A percentile compares a stretch with the other conserved stretches of the same genome.
phyloP scores from a whole-genome alignment of 2,113 vertebrate genomes.

The Tretioscincus oriximinensis region DNA sequence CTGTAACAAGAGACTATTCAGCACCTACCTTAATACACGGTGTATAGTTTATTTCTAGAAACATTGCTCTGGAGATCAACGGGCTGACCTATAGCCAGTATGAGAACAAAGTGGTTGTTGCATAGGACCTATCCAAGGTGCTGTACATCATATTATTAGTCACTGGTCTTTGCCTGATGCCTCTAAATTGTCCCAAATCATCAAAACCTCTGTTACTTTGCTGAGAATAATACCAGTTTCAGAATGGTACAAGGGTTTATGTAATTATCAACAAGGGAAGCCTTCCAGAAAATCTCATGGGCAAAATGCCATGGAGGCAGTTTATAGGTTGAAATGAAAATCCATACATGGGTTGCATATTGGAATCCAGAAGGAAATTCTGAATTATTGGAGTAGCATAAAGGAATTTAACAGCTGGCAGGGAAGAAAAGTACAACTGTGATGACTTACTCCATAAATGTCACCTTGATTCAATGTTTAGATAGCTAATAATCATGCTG shows the following conservation, averaged over 20 bases:
- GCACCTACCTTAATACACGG: no score
- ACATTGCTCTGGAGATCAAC: neutral
- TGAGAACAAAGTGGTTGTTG: neutral
- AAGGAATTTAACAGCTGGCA: neutral
- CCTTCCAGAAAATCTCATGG: neutral
- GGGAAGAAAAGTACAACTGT: neutral
- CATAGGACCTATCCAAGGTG: neutral
- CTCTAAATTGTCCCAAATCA: no score
- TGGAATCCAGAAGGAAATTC: neutral
- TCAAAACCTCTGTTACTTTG: neutral
- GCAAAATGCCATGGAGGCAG: neutral
- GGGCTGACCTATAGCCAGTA: neutral
- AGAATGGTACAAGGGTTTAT: neutral
- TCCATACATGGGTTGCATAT: neutral
- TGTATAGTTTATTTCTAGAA: neutral
- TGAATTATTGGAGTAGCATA: neutral
- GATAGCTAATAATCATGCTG: neutral
- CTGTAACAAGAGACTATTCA: neutral
- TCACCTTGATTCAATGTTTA: conserved; percentile 23
- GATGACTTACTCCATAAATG: conserved; percentile 20
- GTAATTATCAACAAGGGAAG: neutral
- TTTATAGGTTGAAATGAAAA: neutral
- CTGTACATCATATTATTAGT: neutral
- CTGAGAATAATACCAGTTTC: neutral
- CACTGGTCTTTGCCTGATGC: neutral